A percentile compares a stretch with the other conserved stretches of the same genome.
Evolutionary conservation across 2,113 vertebrate genomes (phyloP).

Genomic region (Bungarus multicinctus): DNA sequence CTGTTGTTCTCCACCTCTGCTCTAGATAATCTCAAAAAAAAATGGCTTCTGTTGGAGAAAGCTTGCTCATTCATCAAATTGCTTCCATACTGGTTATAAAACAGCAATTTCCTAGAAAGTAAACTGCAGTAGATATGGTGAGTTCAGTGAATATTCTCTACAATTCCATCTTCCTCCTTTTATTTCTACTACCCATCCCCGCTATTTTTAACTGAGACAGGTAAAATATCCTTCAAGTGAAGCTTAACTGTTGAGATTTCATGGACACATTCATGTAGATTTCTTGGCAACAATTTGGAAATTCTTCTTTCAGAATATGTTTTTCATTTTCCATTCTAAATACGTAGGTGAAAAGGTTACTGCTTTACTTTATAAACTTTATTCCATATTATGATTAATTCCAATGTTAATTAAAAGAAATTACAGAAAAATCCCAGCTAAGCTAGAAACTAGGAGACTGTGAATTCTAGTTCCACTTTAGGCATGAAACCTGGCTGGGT

Average conservation of each 20-base stretch:
- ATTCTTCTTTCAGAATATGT: not conserved
- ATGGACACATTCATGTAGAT: not conserved
- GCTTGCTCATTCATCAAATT: not conserved
- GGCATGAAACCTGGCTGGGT: slow-evolving; percentile 7
- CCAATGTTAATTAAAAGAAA: not conserved
- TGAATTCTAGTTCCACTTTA: not conserved
- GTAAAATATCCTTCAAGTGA: not conserved
- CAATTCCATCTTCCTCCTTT: not conserved
- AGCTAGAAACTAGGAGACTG: not conserved
- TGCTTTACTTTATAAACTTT: not conserved
- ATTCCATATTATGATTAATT: not conserved
- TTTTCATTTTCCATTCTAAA: not conserved
- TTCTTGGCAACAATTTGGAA: not conserved
- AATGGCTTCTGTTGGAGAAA: not conserved
- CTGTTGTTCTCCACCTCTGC: not conserved
- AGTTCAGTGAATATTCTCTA: not conserved
- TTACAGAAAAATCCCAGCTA: not conserved
- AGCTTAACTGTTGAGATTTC: not conserved
- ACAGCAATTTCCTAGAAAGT: not conserved
- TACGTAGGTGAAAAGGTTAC: not conserved
- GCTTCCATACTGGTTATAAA: not conserved
- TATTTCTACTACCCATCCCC: not conserved
- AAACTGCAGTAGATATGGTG: not conserved
- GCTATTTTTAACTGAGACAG: not conserved
- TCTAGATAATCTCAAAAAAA: not conserved